A percentile compares a stretch with the other conserved stretches of the same genome.
These are phyloP conservation scores for Triplophysa siluroides DNA, from an alignment of 2,113 vertebrate genomes.

Conservation along the genomic window DNA sequence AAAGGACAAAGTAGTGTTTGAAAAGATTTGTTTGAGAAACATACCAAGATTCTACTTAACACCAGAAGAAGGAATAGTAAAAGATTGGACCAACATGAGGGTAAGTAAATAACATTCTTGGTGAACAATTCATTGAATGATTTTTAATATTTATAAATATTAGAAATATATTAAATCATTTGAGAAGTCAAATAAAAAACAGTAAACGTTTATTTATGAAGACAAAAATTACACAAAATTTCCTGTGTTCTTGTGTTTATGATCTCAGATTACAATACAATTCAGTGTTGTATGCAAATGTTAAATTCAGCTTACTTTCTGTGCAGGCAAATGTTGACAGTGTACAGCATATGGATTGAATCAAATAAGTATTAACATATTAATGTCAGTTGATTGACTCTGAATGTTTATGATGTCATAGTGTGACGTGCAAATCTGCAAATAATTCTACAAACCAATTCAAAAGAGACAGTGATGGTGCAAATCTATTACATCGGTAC, in stretches of 20 bases:
- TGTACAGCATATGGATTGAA: slow-evolving; percentile 50
- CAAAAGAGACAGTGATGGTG: slow-evolving; percentile 14
- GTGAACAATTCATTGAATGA: too few species aligned
- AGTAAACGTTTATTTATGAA: neutral
- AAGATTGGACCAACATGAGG: neutral
- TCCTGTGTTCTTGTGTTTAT: neutral
- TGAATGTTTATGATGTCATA: slow-evolving; percentile 47
- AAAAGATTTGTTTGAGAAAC: too few species aligned
- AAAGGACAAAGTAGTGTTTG: too few species aligned
- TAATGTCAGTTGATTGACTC: slow-evolving; percentile 48
- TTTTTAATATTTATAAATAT: too few species aligned
- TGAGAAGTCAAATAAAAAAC: neutral
- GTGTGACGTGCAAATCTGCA: slow-evolving; percentile 61
- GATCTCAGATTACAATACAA: neutral
- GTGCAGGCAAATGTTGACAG: slow-evolving; percentile 69
- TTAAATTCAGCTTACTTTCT: slow-evolving; percentile 69
- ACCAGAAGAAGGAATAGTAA: too few species aligned
- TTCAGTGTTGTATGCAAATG: slow-evolving; percentile 38
- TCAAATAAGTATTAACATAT: slow-evolving; percentile 42
- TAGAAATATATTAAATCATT: neutral
- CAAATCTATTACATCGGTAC: neutral
- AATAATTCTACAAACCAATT: slow-evolving; percentile 32
- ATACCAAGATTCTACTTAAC: too few species aligned
- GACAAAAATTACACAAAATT: neutral
- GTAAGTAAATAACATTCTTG: neutral